phyloP scores from a whole-genome alignment of 2,113 vertebrate genomes.

The Macquaria ambigua region DNA sequence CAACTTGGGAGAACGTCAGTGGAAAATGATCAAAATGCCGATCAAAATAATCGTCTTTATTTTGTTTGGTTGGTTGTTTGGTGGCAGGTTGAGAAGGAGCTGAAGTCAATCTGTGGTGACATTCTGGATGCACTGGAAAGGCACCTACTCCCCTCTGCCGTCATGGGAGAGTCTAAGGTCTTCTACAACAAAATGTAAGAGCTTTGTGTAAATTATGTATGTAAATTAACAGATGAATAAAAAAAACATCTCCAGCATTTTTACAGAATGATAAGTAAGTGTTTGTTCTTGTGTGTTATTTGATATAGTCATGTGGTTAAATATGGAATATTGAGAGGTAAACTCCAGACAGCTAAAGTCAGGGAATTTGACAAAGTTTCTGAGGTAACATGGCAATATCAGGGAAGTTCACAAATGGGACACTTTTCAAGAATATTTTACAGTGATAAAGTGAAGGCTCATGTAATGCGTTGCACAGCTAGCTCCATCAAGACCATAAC shows the following conservation, averaged over 20 bases:
- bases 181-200: slow-evolving; percentile 99
- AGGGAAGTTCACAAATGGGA: neutral
- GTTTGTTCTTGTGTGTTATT: neutral
- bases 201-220: slow-evolving; percentile 11
- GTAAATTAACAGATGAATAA: neutral
- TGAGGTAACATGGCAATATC: neutral
- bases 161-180: slow-evolving; percentile 98
- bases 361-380: neutral
- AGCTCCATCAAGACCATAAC: too few species aligned
- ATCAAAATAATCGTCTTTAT: neutral
- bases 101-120: slow-evolving; percentile 97
- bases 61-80: slow-evolving; percentile 40
- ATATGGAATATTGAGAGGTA: neutral
- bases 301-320: neutral
- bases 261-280: neutral
- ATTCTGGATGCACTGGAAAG: slow-evolving; percentile 99
- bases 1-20: neutral
- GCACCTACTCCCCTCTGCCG: slow-evolving; percentile 97
- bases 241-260: neutral
- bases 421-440: neutral
- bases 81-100: slow-evolving; percentile 94
- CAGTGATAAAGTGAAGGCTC: neutral
- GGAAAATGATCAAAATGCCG: neutral
- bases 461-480: neutral
- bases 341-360: neutral